Evolutionary conservation across 37 sponge, comb jelly and placozoan species (phyloP).

Genomic region (Oopsacas minuta): DNA sequence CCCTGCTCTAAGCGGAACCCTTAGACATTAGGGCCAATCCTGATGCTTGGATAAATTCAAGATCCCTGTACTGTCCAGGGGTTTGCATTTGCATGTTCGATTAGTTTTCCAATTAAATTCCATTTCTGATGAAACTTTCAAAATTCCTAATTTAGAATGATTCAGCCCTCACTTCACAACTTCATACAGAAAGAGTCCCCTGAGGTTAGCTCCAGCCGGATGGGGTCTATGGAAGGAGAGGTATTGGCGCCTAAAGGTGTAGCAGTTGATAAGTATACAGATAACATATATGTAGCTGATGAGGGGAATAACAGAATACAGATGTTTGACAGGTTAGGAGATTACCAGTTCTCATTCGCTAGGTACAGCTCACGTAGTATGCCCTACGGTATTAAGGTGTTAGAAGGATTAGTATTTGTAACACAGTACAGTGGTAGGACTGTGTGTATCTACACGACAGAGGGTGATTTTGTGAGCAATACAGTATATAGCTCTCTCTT

Average conservation of each 20-base stretch:
- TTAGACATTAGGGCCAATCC: too few relatives aligned
- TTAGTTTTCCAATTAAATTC: too few relatives aligned
- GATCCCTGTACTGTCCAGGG: too few relatives aligned
- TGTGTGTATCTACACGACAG: not conserved
- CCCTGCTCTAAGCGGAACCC: too few relatives aligned
- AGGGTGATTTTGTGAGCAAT: not conserved
- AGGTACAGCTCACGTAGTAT: not conserved
- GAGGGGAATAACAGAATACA: slow-evolving; percentile 11
- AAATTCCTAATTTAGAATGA: not conserved
- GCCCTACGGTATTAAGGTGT: not conserved
- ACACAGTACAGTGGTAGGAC: not conserved
- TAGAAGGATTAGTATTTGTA: not conserved
- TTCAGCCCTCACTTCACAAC: not conserved
- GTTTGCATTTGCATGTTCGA: too few relatives aligned
- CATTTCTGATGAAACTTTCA: too few relatives aligned
- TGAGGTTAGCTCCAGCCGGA: not conserved
- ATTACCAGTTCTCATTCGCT: not conserved
- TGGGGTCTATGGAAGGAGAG: not conserved
- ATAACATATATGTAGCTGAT: not conserved
- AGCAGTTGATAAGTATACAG: not conserved
- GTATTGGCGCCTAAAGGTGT: not conserved
- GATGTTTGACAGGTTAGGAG: not conserved
- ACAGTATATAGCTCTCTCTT: not conserved
- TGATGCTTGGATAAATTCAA: too few relatives aligned
- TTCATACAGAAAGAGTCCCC: not conserved